A percentile compares a stretch with the other conserved stretches of the same genome.
Evolutionary conservation across 2,888 invertebrate species (phyloP).

Genomic region (Sinotaia quadrata): DNA sequence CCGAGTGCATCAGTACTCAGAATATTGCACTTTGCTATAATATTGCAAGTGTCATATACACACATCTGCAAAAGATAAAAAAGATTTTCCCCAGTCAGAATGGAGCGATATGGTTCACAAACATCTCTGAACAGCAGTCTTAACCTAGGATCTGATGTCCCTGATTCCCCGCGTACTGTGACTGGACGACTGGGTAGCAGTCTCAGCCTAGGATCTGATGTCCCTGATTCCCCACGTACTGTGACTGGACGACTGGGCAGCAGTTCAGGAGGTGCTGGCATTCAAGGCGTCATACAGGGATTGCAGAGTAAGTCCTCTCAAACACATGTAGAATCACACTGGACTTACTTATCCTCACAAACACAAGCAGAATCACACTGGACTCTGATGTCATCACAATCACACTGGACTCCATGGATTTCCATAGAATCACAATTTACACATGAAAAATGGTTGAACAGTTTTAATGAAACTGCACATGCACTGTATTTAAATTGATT

Average conservation of each 20-base stretch:
- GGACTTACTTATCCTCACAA: too few species aligned
- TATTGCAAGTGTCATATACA: neutral
- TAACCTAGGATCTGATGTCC: slow-evolving; percentile 12
- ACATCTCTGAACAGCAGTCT: slow-evolving; percentile 25
- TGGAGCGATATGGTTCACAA: slow-evolving; percentile 18
- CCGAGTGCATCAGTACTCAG: too few species aligned
- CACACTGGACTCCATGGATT: too few species aligned
- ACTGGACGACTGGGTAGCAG: slow-evolving; percentile 23
- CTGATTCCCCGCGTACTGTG: slow-evolving; percentile 21
- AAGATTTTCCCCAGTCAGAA: neutral
- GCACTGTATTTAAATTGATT: too few species aligned
- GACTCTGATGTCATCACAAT: too few species aligned
- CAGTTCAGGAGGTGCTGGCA: slow-evolving; percentile 26
- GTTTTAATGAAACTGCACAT: too few species aligned
- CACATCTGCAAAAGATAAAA: neutral
- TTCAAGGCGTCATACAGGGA: slow-evolving; percentile 37
- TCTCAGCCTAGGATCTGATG: slow-evolving; percentile 15
- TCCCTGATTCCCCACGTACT: slow-evolving; percentile 18
- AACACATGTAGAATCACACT: too few species aligned
- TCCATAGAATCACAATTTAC: too few species aligned
- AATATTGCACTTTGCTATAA: too few species aligned
- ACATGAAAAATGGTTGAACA: too few species aligned
- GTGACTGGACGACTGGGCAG: slow-evolving; percentile 20
- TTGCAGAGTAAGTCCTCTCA: slow-evolving; percentile 38
- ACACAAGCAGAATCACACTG: too few species aligned